phyloP scores from a whole-genome alignment of 2,797 vertebrate genomes.

The Brachyalestes nurse region DNA sequence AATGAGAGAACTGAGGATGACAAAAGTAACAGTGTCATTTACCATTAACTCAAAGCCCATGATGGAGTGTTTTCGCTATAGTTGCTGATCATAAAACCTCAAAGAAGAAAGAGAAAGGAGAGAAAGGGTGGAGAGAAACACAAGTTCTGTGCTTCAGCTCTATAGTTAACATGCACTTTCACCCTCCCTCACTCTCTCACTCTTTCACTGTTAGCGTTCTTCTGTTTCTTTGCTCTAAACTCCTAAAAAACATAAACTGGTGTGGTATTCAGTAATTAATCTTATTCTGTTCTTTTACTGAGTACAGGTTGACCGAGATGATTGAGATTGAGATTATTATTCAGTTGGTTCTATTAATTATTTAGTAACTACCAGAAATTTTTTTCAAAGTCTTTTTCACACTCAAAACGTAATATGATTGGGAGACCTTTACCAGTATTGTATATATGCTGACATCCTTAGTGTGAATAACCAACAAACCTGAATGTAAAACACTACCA shows the following conservation, averaged over 20 bases:
- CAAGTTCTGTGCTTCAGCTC: slow-evolving; percentile 27
- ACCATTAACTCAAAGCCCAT: slow-evolving; percentile 85
- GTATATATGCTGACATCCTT: no score
- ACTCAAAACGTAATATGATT: no score
- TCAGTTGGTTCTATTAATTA: not conserved
- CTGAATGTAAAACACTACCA: no score
- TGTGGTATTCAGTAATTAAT: not conserved
- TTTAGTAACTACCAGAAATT: not conserved
- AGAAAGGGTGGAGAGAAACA: slow-evolving; percentile 52
- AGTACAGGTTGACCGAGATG: no score
- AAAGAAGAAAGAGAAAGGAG: slow-evolving; percentile 61
- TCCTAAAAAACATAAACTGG: not conserved
- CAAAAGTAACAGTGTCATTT: slow-evolving; percentile 97
- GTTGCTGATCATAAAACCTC: slow-evolving; percentile 76
- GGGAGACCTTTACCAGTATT: no score
- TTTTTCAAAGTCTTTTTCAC: not conserved
- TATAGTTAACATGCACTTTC: slow-evolving; percentile 51
- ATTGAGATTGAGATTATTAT: not conserved
- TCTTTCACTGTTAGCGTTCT: slow-evolving; percentile 59
- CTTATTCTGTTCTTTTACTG: not conserved
- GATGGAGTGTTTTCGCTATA: slow-evolving; percentile 81
- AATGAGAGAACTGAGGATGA: slow-evolving; percentile 67
- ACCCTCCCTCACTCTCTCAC: slow-evolving; percentile 38
- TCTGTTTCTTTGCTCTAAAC: slow-evolving; percentile 5
- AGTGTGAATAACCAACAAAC: no score